phyloP scores from a whole-genome alignment of 1,140 invertebrate species.

The Drosophila nigrodunni region DNA sequence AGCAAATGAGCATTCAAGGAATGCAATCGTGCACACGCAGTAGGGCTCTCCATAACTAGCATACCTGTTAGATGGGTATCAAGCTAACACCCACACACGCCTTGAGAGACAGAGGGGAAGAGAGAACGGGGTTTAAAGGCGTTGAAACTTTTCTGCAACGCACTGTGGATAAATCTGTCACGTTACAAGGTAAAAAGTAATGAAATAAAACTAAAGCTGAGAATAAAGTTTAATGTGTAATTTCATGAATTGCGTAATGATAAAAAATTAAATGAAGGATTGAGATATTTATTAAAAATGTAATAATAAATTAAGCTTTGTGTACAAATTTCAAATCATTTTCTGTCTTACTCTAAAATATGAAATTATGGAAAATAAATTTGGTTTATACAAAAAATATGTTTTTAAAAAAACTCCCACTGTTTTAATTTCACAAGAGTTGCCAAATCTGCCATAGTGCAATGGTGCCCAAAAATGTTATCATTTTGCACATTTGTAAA shows the following conservation, averaged over 20 bases:
- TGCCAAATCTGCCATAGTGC: neutral
- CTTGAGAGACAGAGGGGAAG: neutral
- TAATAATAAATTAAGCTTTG: too few relatives aligned
- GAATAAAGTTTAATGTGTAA: neutral
- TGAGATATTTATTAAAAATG: too few relatives aligned
- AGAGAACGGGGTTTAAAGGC: neutral
- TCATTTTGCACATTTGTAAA: constrained; percentile 76
- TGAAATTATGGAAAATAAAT: too few relatives aligned
- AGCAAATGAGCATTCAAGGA: constrained; percentile 76
- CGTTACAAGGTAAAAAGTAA: neutral
- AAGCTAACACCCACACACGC: constrained; percentile 1
- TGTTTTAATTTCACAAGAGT: neutral
- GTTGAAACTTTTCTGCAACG: constrained; percentile 1
- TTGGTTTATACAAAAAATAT: too few relatives aligned
- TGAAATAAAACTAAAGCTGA: neutral
- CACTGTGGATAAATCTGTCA: neutral
- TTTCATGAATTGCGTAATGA: too few relatives aligned
- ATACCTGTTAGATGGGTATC: constrained; percentile 30
- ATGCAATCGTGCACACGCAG: constrained; percentile 64
- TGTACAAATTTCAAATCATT: too few relatives aligned
- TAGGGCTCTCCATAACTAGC: constrained; percentile 3
- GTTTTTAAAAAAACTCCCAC: too few relatives aligned
- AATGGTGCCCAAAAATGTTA: constrained; percentile 61
- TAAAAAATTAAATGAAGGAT: too few relatives aligned
- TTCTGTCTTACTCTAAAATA: too few relatives aligned